phyloP scores from a whole-genome alignment of 2,888 invertebrate species.

The Coenonympha arcania region DNA sequence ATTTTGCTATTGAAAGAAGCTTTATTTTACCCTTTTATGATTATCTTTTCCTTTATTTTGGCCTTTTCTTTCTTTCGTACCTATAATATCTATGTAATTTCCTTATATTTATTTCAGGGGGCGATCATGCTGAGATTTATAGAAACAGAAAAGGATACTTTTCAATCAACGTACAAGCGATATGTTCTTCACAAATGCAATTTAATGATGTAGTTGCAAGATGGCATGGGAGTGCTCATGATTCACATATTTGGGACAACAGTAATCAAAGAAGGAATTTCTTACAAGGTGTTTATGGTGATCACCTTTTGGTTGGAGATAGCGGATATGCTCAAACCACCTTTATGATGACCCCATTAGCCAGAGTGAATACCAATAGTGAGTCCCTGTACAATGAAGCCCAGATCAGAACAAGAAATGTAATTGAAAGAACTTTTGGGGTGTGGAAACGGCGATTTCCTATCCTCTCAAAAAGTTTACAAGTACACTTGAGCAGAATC shows the following conservation, averaged over 20 bases:
- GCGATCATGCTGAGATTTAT: background rate
- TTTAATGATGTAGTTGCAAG: too few relatives aligned
- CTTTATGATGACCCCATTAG: background rate
- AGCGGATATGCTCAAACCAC: background rate
- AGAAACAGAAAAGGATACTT: background rate
- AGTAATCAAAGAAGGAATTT: too few relatives aligned
- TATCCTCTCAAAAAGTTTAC: background rate
- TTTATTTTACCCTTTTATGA: too few relatives aligned
- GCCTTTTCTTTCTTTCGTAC: too few relatives aligned
- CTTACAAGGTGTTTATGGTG: background rate
- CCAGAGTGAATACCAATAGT: too few relatives aligned
- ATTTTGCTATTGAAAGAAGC: too few relatives aligned
- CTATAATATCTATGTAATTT: too few relatives aligned
- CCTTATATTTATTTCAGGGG: too few relatives aligned
- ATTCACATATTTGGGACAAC: background rate
- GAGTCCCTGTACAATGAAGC: background rate
- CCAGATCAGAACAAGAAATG: background rate
- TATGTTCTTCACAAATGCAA: too few relatives aligned
- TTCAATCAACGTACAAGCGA: background rate
- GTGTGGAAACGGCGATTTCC: background rate
- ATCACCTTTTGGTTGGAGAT: background rate
- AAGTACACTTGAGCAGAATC: background rate
- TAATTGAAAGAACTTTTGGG: background rate
- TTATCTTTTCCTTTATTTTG: too few relatives aligned
- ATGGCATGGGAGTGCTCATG: background rate